These are phyloP conservation scores for Bubo scandiacus DNA, from an alignment of 2,113 vertebrate genomes.

Conservation along the genomic window DNA sequence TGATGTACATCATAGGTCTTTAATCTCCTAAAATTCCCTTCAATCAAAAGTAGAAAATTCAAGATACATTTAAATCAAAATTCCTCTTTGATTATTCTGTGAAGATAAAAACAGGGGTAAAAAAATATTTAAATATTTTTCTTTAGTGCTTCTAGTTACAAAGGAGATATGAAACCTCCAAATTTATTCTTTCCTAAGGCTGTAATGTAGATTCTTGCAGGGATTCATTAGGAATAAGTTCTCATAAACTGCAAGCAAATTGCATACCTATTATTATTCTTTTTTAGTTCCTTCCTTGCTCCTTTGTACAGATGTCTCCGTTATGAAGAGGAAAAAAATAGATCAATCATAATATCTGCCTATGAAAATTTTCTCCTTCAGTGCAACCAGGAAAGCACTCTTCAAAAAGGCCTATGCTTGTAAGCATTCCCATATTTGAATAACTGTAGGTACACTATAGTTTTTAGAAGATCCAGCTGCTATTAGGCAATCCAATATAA, in stretches of 20 bases:
- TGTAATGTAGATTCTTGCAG: background rate
- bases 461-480: background rate
- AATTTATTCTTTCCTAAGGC: background rate
- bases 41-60: background rate
- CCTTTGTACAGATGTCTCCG: background rate
- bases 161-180: background rate
- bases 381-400: background rate
- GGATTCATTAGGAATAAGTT: background rate
- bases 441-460: background rate
- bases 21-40: background rate
- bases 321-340: background rate
- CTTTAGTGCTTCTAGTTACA: background rate
- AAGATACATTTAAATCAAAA: background rate
- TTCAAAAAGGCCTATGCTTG: background rate
- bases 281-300: background rate
- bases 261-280: background rate
- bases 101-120: background rate
- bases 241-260: background rate
- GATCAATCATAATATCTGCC: background rate
- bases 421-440: background rate
- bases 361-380: background rate
- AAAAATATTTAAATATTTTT: background rate
- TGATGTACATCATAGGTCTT: background rate
- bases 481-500: background rate
- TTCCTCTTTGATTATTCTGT: background rate